Evolutionary conservation across 2,113 vertebrate genomes (phyloP), one percentile per base, ranked within the genome.

Genomic region (Psittacus erithacus): DNA sequence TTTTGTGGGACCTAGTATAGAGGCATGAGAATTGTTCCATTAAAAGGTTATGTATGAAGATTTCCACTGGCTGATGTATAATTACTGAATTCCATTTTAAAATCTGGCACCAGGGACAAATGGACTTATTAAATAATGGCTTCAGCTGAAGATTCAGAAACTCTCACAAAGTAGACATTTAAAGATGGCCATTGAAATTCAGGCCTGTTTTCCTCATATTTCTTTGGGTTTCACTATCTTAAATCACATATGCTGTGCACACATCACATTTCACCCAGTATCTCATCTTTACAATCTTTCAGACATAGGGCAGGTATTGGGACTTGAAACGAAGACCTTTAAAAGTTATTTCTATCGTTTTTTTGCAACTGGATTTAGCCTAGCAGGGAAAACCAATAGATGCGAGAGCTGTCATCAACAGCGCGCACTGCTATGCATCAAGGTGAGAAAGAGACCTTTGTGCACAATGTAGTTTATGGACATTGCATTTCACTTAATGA

Each of bases 311-410:
- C 10, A 70, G 60, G 78, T 76, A 82, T 19, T 92, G 79, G 78
- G 64, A 96, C 82, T 95, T 93, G 91, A 95, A 97, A 77, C 41
- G 3, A 86, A 96, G 92, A 96, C 95, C 73, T 96, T 95, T 95
- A 93, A 87, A 96, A 97, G 86, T 93, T 94, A 95, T 96, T 96
- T 96, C 92, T 95, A 82, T 82, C 88, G 69, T 91, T 92, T 94
- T 94, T 93, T 95, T 92, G 91, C 67, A 76, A 92, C 88, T 86
- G 69, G 74, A 89, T 96, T 95, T 92, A 84, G 88, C 69, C 63
- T 84, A 57, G 88, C 68, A 92, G 57, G 88, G 69, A 88, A 93
- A 97, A 81, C 92, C 80, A 88, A 88, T 78, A 96, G 95, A 93
- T 60, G 86, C 0, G 1, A 69, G 83, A 73, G 24, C 81, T 92